phyloP scores from a whole-genome alignment of 2,888 invertebrate genomes.

The Ormyrus rosae region DNA sequence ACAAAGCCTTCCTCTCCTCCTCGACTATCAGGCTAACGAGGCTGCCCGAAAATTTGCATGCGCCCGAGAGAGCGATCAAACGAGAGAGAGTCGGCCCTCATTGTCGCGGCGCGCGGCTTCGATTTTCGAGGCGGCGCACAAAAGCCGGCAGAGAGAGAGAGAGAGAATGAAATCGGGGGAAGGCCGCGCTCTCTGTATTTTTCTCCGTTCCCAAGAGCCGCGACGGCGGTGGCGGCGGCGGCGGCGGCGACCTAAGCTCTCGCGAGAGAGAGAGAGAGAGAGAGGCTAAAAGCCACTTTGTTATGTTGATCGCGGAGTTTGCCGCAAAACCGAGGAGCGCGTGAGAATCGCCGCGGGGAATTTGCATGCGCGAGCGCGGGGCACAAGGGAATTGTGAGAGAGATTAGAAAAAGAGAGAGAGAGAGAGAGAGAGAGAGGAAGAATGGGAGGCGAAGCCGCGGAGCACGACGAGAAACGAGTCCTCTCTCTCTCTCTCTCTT shows the following conservation, averaged over 20 bases:
- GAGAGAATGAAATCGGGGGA: slow-evolving; percentile 8
- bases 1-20: neutral
- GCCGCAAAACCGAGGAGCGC: slow-evolving; percentile 46
- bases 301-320: slow-evolving; percentile 45
- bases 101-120: too few species aligned
- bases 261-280: too few species aligned
- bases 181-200: neutral
- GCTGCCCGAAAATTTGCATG: neutral
- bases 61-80: too few species aligned
- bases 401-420: neutral
- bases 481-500: neutral
- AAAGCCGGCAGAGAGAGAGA: neutral
- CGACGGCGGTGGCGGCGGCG: neutral
- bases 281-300: slow-evolving; percentile 43
- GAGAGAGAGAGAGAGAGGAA: neutral
- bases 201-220: slow-evolving; percentile 21
- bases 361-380: slow-evolving; percentile 39
- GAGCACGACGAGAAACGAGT: neutral
- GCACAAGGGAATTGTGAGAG: slow-evolving; percentile 19
- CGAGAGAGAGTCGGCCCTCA: too few species aligned
- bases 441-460: neutral
- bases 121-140: neutral
- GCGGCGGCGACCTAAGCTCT: neutral
- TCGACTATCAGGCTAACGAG: neutral
- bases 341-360: slow-evolving; percentile 53